A percentile compares a stretch with the other conserved stretches of the same genome.
phyloP scores from a whole-genome alignment of 2,888 invertebrate species.

The Herminia tarsipennalis region DNA sequence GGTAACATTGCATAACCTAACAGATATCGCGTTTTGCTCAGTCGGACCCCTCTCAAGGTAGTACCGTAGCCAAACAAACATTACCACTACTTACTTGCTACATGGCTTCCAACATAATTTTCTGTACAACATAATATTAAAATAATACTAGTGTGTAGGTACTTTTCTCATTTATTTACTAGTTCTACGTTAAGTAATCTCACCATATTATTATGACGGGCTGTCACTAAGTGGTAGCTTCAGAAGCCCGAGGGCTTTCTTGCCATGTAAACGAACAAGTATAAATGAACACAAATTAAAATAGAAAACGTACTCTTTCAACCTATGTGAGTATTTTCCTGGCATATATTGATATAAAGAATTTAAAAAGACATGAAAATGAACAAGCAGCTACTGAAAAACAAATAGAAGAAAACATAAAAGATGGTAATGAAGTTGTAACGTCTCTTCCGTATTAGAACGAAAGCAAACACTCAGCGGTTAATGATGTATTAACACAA shows the following conservation, averaged over 20 bases:
- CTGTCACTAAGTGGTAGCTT: constrained; percentile 4
- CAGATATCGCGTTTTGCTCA: no score
- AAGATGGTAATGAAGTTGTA: constrained; percentile 19
- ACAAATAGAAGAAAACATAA: constrained; percentile 10
- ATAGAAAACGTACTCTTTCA: neutral
- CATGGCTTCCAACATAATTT: no score
- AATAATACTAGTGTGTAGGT: neutral
- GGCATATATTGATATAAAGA: neutral
- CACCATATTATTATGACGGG: neutral
- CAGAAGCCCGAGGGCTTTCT: constrained; percentile 1
- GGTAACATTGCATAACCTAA: no score
- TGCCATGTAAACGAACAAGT: neutral
- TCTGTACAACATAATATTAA: neutral
- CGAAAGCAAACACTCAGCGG: constrained; percentile 28
- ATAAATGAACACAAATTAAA: neutral
- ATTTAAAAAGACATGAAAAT: neutral
- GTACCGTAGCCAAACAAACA: no score
- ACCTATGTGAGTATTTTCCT: neutral
- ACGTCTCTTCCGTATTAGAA: constrained; percentile 11
- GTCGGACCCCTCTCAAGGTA: no score
- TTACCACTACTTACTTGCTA: no score
- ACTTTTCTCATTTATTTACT: neutral
- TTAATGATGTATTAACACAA: constrained; percentile 52
- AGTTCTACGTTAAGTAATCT: neutral
- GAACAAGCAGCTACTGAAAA: constrained; percentile 2